Conservation (phyloP, 1,140 invertebrate species). For the Aradophagus sp. region DNA sequence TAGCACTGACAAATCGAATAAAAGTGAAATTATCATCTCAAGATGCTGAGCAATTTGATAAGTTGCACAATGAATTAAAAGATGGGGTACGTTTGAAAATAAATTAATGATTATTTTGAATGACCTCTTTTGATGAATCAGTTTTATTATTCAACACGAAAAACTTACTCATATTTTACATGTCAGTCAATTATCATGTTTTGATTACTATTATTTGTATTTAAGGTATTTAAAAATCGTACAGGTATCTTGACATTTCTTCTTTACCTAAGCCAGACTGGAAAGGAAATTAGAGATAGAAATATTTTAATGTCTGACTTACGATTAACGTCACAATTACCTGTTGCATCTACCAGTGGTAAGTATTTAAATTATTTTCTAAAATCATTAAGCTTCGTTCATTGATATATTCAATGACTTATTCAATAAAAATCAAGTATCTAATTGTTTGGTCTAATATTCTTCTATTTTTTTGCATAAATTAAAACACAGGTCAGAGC, state of each 20-base stretch:
- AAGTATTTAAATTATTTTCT: background rate
- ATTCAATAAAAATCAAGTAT: background rate
- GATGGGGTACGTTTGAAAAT: slow-evolving; percentile 60
- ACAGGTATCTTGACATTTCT: slow-evolving; percentile 65
- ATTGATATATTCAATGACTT: no score
- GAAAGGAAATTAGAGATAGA: slow-evolving; percentile 60
- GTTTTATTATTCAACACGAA: background rate
- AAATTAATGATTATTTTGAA: slow-evolving; percentile 8
- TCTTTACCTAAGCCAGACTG: slow-evolving; percentile 61
- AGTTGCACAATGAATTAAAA: slow-evolving; percentile 69
- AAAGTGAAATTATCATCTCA: slow-evolving; percentile 65
- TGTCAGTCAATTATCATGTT: background rate
- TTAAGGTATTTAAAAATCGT: slow-evolving; percentile 66
- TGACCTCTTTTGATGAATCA: background rate
- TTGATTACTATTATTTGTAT: background rate
- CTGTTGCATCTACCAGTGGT: slow-evolving; percentile 66
- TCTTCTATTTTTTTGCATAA: no score
- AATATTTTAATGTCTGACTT: slow-evolving; percentile 66
- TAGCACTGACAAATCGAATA: slow-evolving; percentile 64
- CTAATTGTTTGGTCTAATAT: slow-evolving; percentile 5
- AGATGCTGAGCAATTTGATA: slow-evolving; percentile 68
- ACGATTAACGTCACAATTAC: slow-evolving; percentile 61
- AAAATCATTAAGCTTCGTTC: no score
- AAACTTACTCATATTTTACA: background rate
- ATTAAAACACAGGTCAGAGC: slow-evolving; percentile 64